Percentiles rank a stretch among this genome's conserved stretches.
Evolutionary conservation across 2,113 vertebrate species (phyloP).

Genomic region (Phyllopteryx taeniolatus): DNA sequence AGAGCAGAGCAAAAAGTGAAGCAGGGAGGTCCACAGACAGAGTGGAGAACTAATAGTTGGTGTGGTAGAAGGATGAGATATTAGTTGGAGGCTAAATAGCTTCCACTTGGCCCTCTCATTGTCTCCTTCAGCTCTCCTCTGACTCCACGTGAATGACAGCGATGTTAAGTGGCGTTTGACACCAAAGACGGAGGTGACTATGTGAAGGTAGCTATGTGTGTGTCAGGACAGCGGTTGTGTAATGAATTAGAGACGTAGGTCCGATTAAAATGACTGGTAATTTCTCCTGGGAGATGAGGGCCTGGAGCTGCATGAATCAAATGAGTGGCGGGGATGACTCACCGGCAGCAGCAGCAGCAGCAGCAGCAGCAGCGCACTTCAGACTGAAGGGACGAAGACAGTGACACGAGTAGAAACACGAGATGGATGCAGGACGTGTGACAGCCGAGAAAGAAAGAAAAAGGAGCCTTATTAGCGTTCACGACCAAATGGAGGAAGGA

Average conservation of each 20-base stretch:
- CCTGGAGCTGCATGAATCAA: conserved; percentile 74
- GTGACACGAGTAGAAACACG: neutral
- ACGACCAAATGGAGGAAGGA: conserved; percentile 43
- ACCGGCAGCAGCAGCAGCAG: conserved; percentile 46
- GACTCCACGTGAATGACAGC: conserved; percentile 76
- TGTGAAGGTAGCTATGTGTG: conserved; percentile 57
- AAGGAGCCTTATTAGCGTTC: conserved; percentile 44
- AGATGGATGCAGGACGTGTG: conserved; percentile 3
- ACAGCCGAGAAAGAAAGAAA: conserved; percentile 22
- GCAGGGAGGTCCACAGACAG: conserved; percentile 46
- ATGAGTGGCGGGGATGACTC: conserved; percentile 62
- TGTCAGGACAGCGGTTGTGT: conserved; percentile 63
- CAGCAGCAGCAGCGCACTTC: neutral
- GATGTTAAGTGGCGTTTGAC: conserved; percentile 83
- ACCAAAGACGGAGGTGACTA: conserved; percentile 74
- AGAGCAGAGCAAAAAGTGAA: conserved; percentile 26
- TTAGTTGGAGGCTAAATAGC: conserved; percentile 59
- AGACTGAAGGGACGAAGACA: neutral
- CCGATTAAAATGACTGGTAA: conserved; percentile 82
- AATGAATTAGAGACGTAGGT: conserved; percentile 79
- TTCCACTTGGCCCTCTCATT: conserved; percentile 40
- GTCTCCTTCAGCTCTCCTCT: conserved; percentile 76
- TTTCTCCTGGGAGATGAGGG: conserved; percentile 77
- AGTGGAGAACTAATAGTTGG: conserved; percentile 58
- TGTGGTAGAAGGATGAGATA: conserved; percentile 61